Conservation (phyloP, 2,888 invertebrate genomes). For the Melieria omissa region DNA sequence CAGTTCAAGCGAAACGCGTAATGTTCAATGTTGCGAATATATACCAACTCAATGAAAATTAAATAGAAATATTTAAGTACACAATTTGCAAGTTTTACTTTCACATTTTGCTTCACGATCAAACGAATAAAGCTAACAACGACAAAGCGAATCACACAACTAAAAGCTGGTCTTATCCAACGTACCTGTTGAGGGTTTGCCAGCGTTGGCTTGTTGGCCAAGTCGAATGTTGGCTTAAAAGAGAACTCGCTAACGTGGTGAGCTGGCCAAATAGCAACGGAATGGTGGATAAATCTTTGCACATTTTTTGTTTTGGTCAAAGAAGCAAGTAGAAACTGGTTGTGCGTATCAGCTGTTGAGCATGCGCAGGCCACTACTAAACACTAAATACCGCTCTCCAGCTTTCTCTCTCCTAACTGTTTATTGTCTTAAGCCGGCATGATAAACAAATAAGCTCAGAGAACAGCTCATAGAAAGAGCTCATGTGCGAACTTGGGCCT, state of each 20-base stretch:
- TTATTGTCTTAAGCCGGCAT: too few relatives aligned
- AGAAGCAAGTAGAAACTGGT: conserved; percentile 4
- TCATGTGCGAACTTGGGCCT: too few relatives aligned
- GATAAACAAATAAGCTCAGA: too few relatives aligned
- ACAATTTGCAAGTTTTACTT: conserved; percentile 45
- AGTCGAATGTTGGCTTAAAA: neutral
- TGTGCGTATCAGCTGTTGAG: conserved; percentile 17
- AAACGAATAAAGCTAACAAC: conserved; percentile 16
- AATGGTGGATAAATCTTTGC: neutral
- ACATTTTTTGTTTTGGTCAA: neutral
- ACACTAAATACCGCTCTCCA: too few relatives aligned
- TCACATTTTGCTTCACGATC: conserved; percentile 52
- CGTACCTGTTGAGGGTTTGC: conserved; percentile 20
- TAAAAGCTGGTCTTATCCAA: conserved; percentile 37
- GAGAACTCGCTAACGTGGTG: neutral
- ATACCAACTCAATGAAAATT: neutral
- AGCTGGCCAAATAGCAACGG: neutral
- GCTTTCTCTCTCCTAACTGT: too few relatives aligned
- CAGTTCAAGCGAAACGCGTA: neutral
- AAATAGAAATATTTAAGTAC: conserved; percentile 1
- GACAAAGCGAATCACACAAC: conserved; percentile 39
- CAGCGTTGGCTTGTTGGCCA: conserved; percentile 23
- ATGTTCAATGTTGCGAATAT: neutral
- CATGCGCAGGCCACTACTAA: neutral
- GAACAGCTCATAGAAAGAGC: too few relatives aligned